Evolutionary conservation across 2,888 invertebrate genomes (phyloP).

Genomic region (Nymphalis polychloros): DNA sequence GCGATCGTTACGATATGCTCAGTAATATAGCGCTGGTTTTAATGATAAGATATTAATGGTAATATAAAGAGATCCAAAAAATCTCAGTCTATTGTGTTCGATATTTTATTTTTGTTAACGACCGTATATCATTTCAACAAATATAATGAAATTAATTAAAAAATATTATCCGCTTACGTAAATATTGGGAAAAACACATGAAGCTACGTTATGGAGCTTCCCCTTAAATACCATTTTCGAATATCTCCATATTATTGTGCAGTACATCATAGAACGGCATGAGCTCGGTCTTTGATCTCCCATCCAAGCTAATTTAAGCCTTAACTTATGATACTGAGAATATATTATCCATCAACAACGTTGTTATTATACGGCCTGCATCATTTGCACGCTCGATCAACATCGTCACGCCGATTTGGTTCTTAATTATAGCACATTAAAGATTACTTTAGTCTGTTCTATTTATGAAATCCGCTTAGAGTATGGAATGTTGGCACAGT

Average conservation of each 20-base stretch:
- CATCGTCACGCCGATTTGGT: slow-evolving; percentile 3
- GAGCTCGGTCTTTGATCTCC: slow-evolving; percentile 66
- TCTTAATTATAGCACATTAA: neutral
- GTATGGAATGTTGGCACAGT: slow-evolving; percentile 64
- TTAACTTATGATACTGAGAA: slow-evolving; percentile 47
- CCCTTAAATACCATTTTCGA: slow-evolving; percentile 67
- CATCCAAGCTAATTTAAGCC: slow-evolving; percentile 46
- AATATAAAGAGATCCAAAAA: too few species aligned
- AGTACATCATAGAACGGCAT: slow-evolving; percentile 63
- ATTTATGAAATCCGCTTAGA: slow-evolving; percentile 49
- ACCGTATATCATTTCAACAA: too few species aligned
- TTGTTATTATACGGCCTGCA: slow-evolving; percentile 50
- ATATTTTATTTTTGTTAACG: too few species aligned
- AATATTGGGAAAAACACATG: neutral
- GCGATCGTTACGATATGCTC: slow-evolving; percentile 1
- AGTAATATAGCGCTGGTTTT: neutral
- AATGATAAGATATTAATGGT: too few species aligned
- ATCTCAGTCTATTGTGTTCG: too few species aligned
- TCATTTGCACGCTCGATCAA: slow-evolving; percentile 51
- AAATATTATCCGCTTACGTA: neutral
- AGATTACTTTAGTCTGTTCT: slow-evolving; percentile 1
- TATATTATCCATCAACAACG: slow-evolving; percentile 48
- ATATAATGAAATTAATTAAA: too few species aligned
- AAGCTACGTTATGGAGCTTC: slow-evolving; percentile 38
- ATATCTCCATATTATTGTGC: slow-evolving; percentile 68